Evolutionary conservation across 1,140 invertebrate species (phyloP), one percentile per base, ranked within the genome.

Genomic region (Drosophila funebris): DNA sequence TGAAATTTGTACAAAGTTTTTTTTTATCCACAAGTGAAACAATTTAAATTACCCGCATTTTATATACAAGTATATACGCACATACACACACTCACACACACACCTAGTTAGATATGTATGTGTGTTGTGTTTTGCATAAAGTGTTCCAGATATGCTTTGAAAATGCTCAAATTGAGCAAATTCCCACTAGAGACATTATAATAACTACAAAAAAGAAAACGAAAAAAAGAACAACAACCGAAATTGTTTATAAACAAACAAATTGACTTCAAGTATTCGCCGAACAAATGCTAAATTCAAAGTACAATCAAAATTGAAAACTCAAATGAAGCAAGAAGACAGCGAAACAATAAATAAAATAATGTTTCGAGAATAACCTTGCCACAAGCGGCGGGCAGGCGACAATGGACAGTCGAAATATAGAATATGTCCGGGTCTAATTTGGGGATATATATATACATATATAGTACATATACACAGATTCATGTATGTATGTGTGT

Each of bases 191-290:
- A 44, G 43, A 44, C 20, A 48, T 14, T 13, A 27, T 8, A 18
- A 37, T 31, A 29, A n/a, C 8, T 16, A 60, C 13, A 16, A 31
- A 22, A 43, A 53, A 31, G 22, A 62, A 36, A n/a, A 62, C 22
- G 18, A 39, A 24, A 20, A 29, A 22, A 41, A 33, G 44, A 58
- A 52, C 48, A 57, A 63, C 39, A 37, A 14, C 27, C 20, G 37
- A 68, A 73, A 68, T 53, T 73, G 64, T 73, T 73, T 60, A 73
- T 68, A 68, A 73, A 54, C 64, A 73, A 73, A 61, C 39, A 73
- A 68, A 73, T 73, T 68, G 37, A 68, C 46, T 73, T 53, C 54
- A 52, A 72, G 44, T 58, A 60, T 67, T 52, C 36, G 36, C 9
- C 29, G 33, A 63, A 66, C 9, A 13, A 58, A 57, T 58, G 44